These are phyloP conservation scores for Virgularia gustaviana DNA, from an alignment of 92 coral and sea anemone genomes.

Conservation along the genomic window DNA sequence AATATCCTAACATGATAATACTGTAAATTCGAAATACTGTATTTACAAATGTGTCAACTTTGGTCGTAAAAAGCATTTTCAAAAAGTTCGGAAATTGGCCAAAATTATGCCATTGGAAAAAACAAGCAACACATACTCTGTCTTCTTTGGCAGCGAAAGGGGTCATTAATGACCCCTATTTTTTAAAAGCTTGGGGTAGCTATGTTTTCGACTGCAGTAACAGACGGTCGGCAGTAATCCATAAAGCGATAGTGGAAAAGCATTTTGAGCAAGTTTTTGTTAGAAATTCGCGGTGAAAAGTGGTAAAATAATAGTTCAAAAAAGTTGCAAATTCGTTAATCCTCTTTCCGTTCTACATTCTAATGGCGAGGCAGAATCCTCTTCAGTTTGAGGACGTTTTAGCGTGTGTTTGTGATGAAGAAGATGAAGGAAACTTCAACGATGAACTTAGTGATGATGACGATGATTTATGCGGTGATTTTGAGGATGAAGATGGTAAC, in stretches of 20 bases:
- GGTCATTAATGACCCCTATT: neutral
- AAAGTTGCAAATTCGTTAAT: neutral
- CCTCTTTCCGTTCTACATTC: neutral
- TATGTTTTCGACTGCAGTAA: too few species aligned
- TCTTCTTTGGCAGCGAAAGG: neutral
- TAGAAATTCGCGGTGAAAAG: neutral
- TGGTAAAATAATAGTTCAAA: neutral
- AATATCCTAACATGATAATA: too few species aligned
- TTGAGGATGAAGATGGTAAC: neutral
- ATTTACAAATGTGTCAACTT: too few species aligned
- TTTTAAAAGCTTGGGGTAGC: neutral
- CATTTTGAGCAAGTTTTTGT: neutral
- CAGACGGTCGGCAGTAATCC: neutral
- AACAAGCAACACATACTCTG: too few species aligned
- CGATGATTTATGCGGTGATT: neutral
- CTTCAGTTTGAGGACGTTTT: neutral
- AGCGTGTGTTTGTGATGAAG: neutral
- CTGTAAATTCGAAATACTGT: too few species aligned
- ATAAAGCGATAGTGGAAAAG: neutral
- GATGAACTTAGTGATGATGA: neutral
- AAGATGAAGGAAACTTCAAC: neutral
- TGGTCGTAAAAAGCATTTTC: too few species aligned
- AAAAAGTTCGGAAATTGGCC: too few species aligned
- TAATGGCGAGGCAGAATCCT: neutral
- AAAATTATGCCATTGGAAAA: too few species aligned